Conservation (phyloP, 2,113 vertebrate species). For the Galeopterus variegatus region DNA sequence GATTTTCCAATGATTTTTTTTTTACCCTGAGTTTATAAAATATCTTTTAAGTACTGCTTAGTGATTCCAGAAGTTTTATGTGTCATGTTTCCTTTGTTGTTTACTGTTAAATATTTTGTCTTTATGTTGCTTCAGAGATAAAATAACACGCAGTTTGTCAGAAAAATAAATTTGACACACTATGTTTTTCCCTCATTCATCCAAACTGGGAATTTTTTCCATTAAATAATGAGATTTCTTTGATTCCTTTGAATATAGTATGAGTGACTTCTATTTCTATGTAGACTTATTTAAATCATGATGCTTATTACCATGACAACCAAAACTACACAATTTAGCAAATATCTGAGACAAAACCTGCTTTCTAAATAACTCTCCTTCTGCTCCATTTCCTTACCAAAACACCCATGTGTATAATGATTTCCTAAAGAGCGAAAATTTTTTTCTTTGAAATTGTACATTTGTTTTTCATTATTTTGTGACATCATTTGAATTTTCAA, state of each 20-base stretch:
- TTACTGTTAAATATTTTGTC: slow-evolving; percentile 68
- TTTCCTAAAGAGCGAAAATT: slow-evolving; percentile 74
- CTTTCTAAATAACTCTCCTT: slow-evolving; percentile 75
- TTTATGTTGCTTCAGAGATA: slow-evolving; percentile 58
- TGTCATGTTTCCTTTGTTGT: neutral
- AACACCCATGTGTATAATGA: slow-evolving; percentile 56
- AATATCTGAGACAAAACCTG: slow-evolving; percentile 76
- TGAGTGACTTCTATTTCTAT: slow-evolving; percentile 80
- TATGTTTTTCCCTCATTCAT: slow-evolving; percentile 3
- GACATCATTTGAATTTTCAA: neutral
- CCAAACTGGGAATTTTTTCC: slow-evolving; percentile 47
- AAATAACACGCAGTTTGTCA: slow-evolving; percentile 68
- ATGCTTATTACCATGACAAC: slow-evolving; percentile 81
- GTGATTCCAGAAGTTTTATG: neutral
- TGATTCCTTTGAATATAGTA: slow-evolving; percentile 74
- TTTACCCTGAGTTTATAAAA: neutral
- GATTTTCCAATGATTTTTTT: neutral
- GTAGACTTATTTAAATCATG: slow-evolving; percentile 76
- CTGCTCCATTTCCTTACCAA: slow-evolving; percentile 65
- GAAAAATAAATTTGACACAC: slow-evolving; percentile 45
- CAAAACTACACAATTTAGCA: slow-evolving; percentile 72
- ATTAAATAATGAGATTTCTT: slow-evolving; percentile 73
- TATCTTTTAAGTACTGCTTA: neutral
- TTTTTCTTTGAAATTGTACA: slow-evolving; percentile 41
- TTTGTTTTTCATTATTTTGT: slow-evolving; percentile 57